Evolutionary conservation across 2,113 vertebrate genomes (phyloP).

Genomic region (Verasper variegatus): DNA sequence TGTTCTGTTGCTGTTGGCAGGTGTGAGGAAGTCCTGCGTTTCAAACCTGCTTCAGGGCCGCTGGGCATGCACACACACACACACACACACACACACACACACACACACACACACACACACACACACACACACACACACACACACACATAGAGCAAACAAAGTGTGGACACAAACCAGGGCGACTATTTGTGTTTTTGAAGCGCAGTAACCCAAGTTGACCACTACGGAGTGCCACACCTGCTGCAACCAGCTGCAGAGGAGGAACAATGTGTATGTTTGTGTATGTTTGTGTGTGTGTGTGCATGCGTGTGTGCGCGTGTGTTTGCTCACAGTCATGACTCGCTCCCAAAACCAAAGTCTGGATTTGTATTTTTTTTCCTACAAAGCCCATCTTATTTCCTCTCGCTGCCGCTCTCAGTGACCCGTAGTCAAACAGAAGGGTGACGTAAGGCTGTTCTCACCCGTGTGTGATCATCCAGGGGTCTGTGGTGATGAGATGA

Average conservation of each 20-base stretch:
- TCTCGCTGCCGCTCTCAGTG: slow-evolving; percentile 30
- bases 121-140: slow-evolving; percentile 31
- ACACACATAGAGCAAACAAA: slow-evolving; percentile 15
- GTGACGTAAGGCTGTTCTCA: slow-evolving; percentile 72
- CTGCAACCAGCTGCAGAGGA: slow-evolving; percentile 18
- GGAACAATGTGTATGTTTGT: slow-evolving; percentile 1
- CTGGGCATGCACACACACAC: slow-evolving; percentile 26
- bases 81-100: slow-evolving; percentile 44
- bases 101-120: slow-evolving; percentile 41
- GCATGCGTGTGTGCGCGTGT: not conserved
- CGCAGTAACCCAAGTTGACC: slow-evolving; percentile 42
- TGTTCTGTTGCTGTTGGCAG: slow-evolving; percentile 46
- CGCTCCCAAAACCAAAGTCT: slow-evolving; percentile 28
- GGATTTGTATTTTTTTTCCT: slow-evolving; percentile 56
- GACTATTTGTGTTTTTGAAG: slow-evolving; percentile 35
- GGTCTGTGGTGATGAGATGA: slow-evolving; percentile 69
- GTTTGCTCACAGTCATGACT: slow-evolving; percentile 5
- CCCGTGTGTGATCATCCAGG: slow-evolving; percentile 62
- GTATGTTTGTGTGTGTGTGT: too few species aligned
- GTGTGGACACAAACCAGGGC: slow-evolving; percentile 15
- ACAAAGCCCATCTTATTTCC: slow-evolving; percentile 62
- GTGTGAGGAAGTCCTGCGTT: slow-evolving; percentile 36
- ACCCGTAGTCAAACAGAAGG: slow-evolving; percentile 42
- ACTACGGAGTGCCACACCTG: slow-evolving; percentile 45
- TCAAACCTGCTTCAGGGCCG: slow-evolving; percentile 44